Base-by-base conservation (phyloP, 2,888 invertebrate species). In the Heliconius aoede region DNA sequence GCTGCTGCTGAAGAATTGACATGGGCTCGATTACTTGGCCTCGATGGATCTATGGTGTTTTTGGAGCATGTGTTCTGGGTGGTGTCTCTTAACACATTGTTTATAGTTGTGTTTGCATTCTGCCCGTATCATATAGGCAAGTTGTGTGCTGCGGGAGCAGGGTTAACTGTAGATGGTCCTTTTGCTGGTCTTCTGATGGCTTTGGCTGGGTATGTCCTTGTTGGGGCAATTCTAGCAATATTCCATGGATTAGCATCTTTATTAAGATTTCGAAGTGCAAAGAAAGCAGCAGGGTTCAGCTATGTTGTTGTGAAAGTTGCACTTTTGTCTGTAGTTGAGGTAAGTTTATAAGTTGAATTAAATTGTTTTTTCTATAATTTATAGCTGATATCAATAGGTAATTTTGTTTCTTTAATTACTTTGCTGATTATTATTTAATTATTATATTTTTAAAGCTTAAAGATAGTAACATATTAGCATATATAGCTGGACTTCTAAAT, bases 31-130 rank as follows among this genome's bases (percentile, higher is more conserved):
- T 94, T 99, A 9, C 95, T 99, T 1, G 99, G 99, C 0, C 92
- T 99, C 15, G 99, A 99, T 91, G 99, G 99, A 0, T 99, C 99
- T 0, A 95, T 99, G 84, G 97, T 99, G 69, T 99, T 99, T 88
- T 91, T 99, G 74, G 99, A 99, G 89, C 99, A 99, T 94, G 99
- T 99, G 0, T 99, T 99, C 89, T 99, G 99, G 99, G 99, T 99
- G 32, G 98, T 99, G 28, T 99, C 99, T 0, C 93, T 99, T 40
- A 99, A 99, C 87, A 99, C 99, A 0, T 95, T 99, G 76, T 99
- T 99, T 88, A 99, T 99, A 81, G 95, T 99, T 80, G 97, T 99
- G 28, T 99, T 99, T 94, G 99, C 99, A 62, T 99, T 99, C 87
- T 97, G 97, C 83, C 99, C 99, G 0, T 99, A 99, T 89, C 98